Evolutionary conservation across 1,140 invertebrate species (phyloP), one percentile per base, ranked within the genome.

Genomic region (Musca vetustissima): DNA sequence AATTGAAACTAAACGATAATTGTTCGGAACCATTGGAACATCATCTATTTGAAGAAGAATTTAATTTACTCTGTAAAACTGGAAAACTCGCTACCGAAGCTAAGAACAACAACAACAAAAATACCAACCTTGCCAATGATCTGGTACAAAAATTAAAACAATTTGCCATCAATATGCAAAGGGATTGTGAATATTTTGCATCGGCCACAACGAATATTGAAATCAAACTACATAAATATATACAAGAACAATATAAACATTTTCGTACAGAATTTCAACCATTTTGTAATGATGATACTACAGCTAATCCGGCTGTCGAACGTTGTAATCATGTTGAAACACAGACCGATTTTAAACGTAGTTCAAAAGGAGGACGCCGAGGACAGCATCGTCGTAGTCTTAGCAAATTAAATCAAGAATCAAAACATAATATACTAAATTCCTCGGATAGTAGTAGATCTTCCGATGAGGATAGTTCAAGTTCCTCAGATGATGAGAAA

Each of bases 11-110:
- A 9, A 6, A 49, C 1, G 64, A 70, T 36, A 69, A 73, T 55
- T 74, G 73, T 55, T 73, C 74, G 1, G 77, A 77, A 21, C 71
- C 71, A 0, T 24, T 78, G 50, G 75, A 79, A 47, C 43, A 71
- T 28, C 53, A 72, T 24, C 17, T 49, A 14, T 71, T 70, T 55
- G 76, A 75, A 55, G 72, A 76, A 28, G 74, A 71, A 55, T 73
- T 77, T 64, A 64, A 69, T 24, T 13, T 69, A 7, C 28, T 65
- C 22, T 69, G 68, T 32, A 69, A 66, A 65, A 69, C 55, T 52
- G 47, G 24, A 25, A n/a, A 36, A 9, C 47, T 15, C 36, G 52
- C 22, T 48, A 66, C 1, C 2, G 21, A 24, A 17, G 4, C n/a
- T n/a, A n/a, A n/a, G n/a, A n/a, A n/a, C n/a, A n/a, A n/a, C n/a